Conservation (phyloP, 1,140 invertebrate species). For the Drosophila serrata region DNA sequence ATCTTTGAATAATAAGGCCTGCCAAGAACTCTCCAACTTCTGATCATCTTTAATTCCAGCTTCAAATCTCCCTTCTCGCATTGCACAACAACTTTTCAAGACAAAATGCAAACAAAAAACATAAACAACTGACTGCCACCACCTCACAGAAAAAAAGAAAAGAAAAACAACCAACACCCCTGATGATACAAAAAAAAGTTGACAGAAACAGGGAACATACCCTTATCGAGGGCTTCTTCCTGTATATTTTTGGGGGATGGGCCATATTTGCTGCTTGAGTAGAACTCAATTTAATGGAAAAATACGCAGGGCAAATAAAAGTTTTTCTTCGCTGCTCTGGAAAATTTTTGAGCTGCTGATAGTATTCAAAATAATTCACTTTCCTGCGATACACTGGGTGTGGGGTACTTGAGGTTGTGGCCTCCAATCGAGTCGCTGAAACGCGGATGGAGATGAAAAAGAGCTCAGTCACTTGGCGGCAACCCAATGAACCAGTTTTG, state of each 20-base stretch:
- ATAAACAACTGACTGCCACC: conserved; percentile 66
- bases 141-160: not conserved
- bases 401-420: conserved; percentile 38
- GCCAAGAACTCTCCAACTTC: not conserved
- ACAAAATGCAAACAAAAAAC: conserved; percentile 63
- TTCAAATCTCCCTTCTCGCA: conserved; percentile 3
- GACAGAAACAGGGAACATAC: conserved; percentile 59
- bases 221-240: conserved; percentile 30
- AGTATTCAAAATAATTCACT: conserved; percentile 81
- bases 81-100: conserved; percentile 27
- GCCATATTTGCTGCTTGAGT: conserved; percentile 78
- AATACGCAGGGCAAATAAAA: conserved; percentile 76
- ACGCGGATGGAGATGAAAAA: conserved; percentile 9
- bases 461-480: conserved; percentile 49
- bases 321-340: conserved; percentile 45
- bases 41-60: conserved; percentile 21
- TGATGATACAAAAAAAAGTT: conserved; percentile 58
- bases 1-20: too few species aligned
- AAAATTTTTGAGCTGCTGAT: conserved; percentile 80
- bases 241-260: conserved; percentile 12
- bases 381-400: conserved; percentile 20
- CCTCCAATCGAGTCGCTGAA: conserved; percentile 39
- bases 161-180: conserved; percentile 40
- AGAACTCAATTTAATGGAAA: conserved; percentile 83
- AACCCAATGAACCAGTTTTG: conserved; percentile 74